Conservation (phyloP, 2,888 invertebrate species). For the Polyploca ridens region DNA sequence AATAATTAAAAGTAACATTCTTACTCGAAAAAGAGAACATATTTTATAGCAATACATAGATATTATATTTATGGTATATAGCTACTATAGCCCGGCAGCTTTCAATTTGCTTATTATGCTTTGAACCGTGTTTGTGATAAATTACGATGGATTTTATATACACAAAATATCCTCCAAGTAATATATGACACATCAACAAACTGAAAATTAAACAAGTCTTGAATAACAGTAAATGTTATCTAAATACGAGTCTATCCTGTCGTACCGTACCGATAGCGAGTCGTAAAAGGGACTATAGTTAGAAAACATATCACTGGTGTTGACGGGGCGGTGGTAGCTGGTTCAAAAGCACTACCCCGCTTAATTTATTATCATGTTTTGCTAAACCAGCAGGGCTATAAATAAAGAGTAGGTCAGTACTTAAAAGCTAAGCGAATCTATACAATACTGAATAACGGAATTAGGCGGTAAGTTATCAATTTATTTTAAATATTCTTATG, state of each 20-base stretch:
- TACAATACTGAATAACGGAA: background rate
- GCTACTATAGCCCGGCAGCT: too few species aligned
- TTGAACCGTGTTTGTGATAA: too few species aligned
- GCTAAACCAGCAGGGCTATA: conserved; percentile 27
- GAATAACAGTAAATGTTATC: too few species aligned
- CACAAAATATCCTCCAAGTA: too few species aligned
- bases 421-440: conserved; percentile 30
- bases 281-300: background rate
- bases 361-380: conserved; percentile 45
- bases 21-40: too few species aligned
- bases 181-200: too few species aligned
- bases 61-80: too few species aligned
- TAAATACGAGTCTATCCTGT: background rate
- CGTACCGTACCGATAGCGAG: background rate
- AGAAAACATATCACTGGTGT: conserved; percentile 23
- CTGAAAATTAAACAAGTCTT: too few species aligned
- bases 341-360: conserved; percentile 27
- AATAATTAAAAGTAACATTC: too few species aligned
- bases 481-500: background rate
- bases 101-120: too few species aligned
- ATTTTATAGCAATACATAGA: too few species aligned
- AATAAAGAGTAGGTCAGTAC: conserved; percentile 37
- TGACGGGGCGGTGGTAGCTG: conserved; percentile 18
- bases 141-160: too few species aligned
- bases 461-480: background rate